Conservation (phyloP, 2,113 vertebrate genomes). For the Myanophis thanlyinensis region DNA sequence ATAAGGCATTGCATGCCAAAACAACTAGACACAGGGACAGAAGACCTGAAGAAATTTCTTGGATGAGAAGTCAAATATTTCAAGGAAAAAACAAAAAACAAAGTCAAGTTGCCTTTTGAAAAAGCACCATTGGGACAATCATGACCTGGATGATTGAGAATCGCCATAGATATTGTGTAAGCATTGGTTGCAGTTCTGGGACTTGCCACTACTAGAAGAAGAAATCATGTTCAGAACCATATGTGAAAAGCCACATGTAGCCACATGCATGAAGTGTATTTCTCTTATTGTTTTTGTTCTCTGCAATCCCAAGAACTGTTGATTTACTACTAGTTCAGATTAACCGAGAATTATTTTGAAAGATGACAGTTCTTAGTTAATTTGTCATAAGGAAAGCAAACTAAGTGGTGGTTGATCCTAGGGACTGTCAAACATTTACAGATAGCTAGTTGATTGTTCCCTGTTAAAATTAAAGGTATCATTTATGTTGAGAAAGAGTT, state of each 20-base stretch:
- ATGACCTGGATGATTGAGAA: background rate
- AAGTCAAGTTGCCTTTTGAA: background rate
- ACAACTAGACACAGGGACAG: background rate
- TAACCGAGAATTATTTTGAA: slow-evolving; percentile 26
- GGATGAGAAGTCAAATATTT: background rate
- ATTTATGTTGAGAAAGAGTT: slow-evolving; percentile 18
- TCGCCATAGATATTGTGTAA: background rate
- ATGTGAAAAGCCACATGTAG: background rate
- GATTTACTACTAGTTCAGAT: slow-evolving; percentile 17
- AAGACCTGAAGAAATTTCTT: background rate
- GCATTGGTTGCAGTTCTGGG: background rate
- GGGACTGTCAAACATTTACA: background rate
- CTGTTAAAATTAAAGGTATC: slow-evolving; percentile 24
- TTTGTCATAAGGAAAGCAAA: background rate
- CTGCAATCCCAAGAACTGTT: background rate
- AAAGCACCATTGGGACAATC: background rate
- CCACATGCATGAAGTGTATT: background rate
- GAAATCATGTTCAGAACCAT: background rate
- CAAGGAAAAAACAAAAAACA: background rate
- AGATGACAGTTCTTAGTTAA: background rate
- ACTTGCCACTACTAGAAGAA: background rate
- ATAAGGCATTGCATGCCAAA: background rate
- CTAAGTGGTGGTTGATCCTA: slow-evolving; percentile 5
- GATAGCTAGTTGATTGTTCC: slow-evolving; percentile 7
- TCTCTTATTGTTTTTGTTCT: background rate